A percentile compares a stretch with the other conserved stretches of the same genome.
These are phyloP conservation scores for Bubo scandiacus DNA, from an alignment of 2,113 vertebrate species.

Conservation along the genomic window DNA sequence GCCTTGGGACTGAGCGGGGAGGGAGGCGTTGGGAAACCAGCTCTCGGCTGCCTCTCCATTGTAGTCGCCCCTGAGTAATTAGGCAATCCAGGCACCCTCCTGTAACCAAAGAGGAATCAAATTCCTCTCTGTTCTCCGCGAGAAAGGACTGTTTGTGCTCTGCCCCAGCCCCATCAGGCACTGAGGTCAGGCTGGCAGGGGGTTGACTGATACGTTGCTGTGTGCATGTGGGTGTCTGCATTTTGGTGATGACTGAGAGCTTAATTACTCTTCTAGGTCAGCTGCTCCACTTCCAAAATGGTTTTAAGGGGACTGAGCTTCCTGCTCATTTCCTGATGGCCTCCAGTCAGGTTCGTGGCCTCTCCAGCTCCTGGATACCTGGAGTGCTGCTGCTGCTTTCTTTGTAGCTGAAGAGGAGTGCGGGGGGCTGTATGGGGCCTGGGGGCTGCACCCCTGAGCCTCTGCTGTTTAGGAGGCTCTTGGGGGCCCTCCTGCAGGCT, in stretches of 20 bases:
- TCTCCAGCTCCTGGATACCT: neutral
- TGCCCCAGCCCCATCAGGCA: neutral
- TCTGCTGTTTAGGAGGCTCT: neutral
- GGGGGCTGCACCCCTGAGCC: neutral
- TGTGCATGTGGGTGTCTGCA: neutral
- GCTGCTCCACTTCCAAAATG: neutral
- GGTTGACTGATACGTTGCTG: neutral
- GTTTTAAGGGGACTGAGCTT: slow-evolving; percentile 15
- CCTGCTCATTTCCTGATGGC: slow-evolving; percentile 21
- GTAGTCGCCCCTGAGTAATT: neutral
- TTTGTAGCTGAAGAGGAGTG: neutral
- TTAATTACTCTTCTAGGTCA: slow-evolving; percentile 21
- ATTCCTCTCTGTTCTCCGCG: neutral
- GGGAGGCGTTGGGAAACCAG: neutral
- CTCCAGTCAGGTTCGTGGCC: neutral
- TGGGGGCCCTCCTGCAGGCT: neutral
- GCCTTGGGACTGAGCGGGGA: neutral
- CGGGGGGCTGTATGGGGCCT: rapidly evolving
- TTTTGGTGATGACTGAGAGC: neutral
- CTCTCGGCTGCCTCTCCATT: neutral
- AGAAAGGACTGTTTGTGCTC: neutral
- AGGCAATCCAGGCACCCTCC: neutral
- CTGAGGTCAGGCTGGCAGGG: neutral
- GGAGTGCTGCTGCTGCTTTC: neutral
- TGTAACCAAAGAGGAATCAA: neutral